Conservation (phyloP, 2,113 vertebrate genomes). For the Dendrocopos noguchii region DNA sequence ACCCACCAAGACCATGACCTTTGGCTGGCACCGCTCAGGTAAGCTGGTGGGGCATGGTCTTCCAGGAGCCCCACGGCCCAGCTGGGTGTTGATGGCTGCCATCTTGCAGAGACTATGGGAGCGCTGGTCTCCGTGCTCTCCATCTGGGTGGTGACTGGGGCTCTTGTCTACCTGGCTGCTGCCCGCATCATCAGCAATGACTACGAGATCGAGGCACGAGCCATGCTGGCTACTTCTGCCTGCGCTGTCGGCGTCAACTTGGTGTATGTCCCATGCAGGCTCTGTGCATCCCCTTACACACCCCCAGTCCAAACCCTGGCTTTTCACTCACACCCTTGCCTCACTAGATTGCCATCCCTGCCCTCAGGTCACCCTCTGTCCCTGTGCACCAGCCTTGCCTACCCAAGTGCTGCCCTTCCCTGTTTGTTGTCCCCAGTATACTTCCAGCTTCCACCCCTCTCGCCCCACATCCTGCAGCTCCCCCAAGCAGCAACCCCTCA, state of each 20-base stretch:
- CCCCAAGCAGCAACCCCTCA: neutral
- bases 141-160: conserved; percentile 94
- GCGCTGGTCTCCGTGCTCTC: conserved; percentile 91
- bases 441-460: rapidly evolving
- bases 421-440: neutral
- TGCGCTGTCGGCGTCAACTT: conserved; percentile 90
- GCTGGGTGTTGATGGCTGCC: neutral
- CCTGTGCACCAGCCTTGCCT: neutral
- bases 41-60: neutral
- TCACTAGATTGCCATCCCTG: neutral
- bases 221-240: conserved; percentile 92
- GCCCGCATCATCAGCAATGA: conserved; percentile 89
- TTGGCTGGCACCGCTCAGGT: conserved; percentile 97
- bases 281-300: rapidly evolving
- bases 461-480: neutral
- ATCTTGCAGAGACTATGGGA: conserved; percentile 87
- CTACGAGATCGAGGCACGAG: conserved; percentile 91
- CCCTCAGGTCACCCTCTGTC: neutral
- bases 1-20: conserved; percentile 91
- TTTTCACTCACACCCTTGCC: neutral
- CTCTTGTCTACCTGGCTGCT: conserved; percentile 90
- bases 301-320: neutral
- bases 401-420: rapidly evolving
- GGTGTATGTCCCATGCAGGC: conserved; percentile 76
- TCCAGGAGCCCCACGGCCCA: rapidly evolving